These are phyloP conservation scores for Coleophora deauratella DNA, from an alignment of 2,888 invertebrate genomes.

Conservation along the genomic window DNA sequence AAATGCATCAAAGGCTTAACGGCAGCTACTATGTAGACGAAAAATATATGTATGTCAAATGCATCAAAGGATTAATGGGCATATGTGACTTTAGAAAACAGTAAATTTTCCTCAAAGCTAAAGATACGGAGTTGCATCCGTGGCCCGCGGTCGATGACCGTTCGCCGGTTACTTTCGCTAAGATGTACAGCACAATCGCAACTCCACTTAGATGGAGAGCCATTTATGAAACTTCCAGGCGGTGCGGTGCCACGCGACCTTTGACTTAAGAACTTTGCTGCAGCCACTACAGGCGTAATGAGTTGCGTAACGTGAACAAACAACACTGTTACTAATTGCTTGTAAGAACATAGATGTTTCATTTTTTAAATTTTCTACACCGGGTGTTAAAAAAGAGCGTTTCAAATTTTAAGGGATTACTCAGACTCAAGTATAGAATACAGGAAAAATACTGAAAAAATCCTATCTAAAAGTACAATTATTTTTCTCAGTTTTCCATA, in stretches of 20 bases:
- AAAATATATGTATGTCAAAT: background rate
- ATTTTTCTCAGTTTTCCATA: too few relatives aligned
- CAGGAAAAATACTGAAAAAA: too few relatives aligned
- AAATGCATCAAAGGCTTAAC: slow-evolving; percentile 8
- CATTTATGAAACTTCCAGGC: slow-evolving; percentile 17
- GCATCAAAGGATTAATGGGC: slow-evolving; percentile 12
- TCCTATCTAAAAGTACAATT: too few relatives aligned
- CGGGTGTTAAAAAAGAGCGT: too few relatives aligned
- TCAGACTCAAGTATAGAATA: too few relatives aligned
- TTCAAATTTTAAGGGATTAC: too few relatives aligned
- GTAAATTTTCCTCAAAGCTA: slow-evolving; percentile 27
- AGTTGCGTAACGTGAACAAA: too few relatives aligned
- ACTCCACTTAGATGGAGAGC: slow-evolving; percentile 10
- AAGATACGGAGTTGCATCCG: slow-evolving; percentile 37
- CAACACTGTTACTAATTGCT: too few relatives aligned
- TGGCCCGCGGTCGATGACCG: slow-evolving; percentile 44
- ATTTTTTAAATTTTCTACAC: too few relatives aligned
- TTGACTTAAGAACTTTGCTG: slow-evolving; percentile 13
- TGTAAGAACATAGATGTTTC: too few relatives aligned
- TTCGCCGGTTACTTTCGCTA: slow-evolving; percentile 50
- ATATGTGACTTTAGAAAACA: slow-evolving; percentile 38
- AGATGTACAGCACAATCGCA: slow-evolving; percentile 32
- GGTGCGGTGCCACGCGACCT: slow-evolving; percentile 17
- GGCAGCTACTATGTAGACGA: background rate
- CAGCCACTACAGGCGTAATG: too few relatives aligned